Evolutionary conservation across 2,113 vertebrate genomes (phyloP), one percentile per base, ranked within the genome.

Genomic region (Phoenicopterus ruber): DNA sequence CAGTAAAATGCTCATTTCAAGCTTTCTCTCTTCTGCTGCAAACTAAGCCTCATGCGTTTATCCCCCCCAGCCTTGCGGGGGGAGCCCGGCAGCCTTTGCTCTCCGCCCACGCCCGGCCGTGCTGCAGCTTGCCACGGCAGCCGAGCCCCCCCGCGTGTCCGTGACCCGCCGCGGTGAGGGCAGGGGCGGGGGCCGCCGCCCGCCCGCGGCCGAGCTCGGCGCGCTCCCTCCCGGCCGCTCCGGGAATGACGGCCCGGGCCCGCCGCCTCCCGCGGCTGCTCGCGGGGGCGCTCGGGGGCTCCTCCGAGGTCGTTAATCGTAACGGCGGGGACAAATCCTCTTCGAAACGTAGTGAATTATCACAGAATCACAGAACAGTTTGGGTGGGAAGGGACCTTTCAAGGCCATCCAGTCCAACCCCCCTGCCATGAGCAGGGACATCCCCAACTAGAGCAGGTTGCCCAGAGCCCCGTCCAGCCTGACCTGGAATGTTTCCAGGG

Each of bases 171-270:
- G 47, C 47, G 47, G 24, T 22, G 57, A 13, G 32, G 20, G 59
- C 22, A 11, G n/a, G 31, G n/a, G 9, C 58, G n/a, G 58, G 58
- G 3, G 58, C 58, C 58, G n/a, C 59, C n/a, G 21, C 34, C 34
- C 21, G 58, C 15, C 46, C 36, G 20, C 36, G 34, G 10, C 38
- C 29, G 83, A 17, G 90, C 90, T 95, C 84, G 42, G 76, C 42
- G 18, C 78, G 94, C 94, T 47, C 96, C 50, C 94, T 96, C 50
- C 91, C 50, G 96, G 91, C 85, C 31, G 50, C 73, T 5, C 11
- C 31, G 38, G 65, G 85, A 74, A 94, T 5, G 8, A 26, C 96
- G 95, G 86, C 67, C 49, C 5, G 22, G n/a, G n/a, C n/a, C n/a
- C n/a, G 36, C 11, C 17, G n/a, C 28, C 28, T 1, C 58, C 42